A percentile compares a stretch with the other conserved stretches of the same genome.
phyloP scores from a whole-genome alignment of 2,113 vertebrate genomes.

The Sporophila hypoxantha region DNA sequence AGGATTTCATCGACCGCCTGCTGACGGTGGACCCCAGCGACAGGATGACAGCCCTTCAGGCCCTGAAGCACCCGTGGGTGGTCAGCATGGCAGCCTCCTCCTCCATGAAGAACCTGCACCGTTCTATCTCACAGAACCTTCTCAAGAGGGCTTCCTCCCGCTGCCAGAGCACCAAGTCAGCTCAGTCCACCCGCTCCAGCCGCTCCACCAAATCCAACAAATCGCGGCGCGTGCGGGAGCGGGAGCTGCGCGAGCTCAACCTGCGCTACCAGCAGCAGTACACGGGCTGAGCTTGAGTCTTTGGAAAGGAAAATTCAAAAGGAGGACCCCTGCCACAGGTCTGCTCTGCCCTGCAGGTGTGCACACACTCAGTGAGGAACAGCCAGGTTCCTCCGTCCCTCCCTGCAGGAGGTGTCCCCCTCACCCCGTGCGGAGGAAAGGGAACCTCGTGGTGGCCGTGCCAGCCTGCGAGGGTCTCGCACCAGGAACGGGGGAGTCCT shows the following conservation, averaged over 20 bases:
- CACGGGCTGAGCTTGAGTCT: conserved; percentile 75
- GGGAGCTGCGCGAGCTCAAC: conserved; percentile 93
- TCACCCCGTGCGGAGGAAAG: not conserved
- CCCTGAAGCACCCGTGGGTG: conserved; percentile 94
- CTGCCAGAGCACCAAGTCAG: conserved; percentile 97
- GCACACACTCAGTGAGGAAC: not conserved
- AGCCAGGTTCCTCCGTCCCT: not conserved
- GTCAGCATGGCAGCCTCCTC: conserved; percentile 97
- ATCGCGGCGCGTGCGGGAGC: conserved; percentile 87
- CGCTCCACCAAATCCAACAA: conserved; percentile 96
- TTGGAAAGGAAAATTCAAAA: no score
- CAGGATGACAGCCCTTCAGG: conserved; percentile 89
- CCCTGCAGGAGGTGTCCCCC: not conserved
- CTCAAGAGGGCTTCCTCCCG: conserved; percentile 93
- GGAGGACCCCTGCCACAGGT: not conserved
- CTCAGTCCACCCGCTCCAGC: conserved; percentile 92
- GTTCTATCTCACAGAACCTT: conserved; percentile 96
- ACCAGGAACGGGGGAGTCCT: not conserved
- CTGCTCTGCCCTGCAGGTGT: not conserved
- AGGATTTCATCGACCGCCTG: conserved; percentile 95
- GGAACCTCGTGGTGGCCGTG: not conserved
- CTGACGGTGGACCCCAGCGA: conserved; percentile 89
- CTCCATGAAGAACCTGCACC: conserved; percentile 97
- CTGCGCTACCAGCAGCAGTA: conserved; percentile 96
- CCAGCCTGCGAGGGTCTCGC: not conserved